A percentile compares a stretch with the other conserved stretches of the same genome.
phyloP scores from a whole-genome alignment of 2,113 vertebrate species.

The Xerus inauris region DNA sequence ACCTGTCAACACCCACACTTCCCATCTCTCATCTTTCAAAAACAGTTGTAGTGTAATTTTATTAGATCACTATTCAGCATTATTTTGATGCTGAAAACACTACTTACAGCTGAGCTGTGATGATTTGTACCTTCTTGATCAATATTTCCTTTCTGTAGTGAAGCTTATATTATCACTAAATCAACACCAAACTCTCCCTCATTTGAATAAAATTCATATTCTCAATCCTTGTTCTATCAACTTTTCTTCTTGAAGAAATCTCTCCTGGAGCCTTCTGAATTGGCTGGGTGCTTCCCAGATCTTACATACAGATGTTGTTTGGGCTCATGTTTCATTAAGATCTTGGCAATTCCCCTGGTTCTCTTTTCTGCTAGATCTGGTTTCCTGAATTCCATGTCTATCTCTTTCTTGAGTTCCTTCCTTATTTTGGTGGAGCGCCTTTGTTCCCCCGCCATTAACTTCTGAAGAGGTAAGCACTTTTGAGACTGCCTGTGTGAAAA shows the following conservation, averaged over 20 bases:
- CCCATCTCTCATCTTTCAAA: neutral
- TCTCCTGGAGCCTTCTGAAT: neutral
- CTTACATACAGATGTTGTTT: neutral
- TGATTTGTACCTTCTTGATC: neutral
- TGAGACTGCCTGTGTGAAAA: neutral
- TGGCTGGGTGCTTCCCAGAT: neutral
- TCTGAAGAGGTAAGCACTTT: neutral
- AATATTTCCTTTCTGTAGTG: neutral
- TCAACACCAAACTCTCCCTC: neutral
- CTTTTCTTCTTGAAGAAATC: neutral
- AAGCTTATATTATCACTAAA: neutral
- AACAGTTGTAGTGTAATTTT: neutral
- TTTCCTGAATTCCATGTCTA: neutral
- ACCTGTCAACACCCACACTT: neutral
- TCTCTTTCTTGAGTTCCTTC: neutral
- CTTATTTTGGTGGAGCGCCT: neutral
- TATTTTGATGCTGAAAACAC: neutral
- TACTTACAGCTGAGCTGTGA: neutral
- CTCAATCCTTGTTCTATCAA: neutral
- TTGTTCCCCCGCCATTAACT: neutral
- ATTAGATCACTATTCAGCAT: neutral
- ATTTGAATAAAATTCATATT: slow-evolving; percentile 25
- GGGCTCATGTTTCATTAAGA: neutral
- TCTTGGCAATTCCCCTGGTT: neutral
- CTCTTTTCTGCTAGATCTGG: neutral